These are phyloP conservation scores for Sebastes iracundus DNA, from an alignment of 2,797 vertebrate genomes.

Conservation along the genomic window DNA sequence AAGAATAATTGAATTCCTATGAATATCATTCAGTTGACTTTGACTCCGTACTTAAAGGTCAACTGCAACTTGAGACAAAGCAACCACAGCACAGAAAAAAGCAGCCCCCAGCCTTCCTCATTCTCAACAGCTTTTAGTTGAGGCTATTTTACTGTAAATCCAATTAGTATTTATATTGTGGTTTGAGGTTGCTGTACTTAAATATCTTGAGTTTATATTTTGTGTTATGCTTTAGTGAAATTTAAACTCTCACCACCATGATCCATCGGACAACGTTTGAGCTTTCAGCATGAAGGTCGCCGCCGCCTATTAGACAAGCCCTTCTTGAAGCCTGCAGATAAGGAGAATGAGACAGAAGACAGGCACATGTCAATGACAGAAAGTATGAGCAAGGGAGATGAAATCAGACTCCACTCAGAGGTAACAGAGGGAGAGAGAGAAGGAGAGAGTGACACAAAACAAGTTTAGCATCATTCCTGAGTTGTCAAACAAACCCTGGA, in stretches of 20 bases:
- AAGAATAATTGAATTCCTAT: not conserved
- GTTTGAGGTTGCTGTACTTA: not conserved
- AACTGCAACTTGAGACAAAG: slow-evolving; percentile 10
- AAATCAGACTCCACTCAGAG: slow-evolving; percentile 1
- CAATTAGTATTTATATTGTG: not conserved
- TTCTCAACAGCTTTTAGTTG: not conserved
- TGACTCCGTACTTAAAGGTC: not conserved
- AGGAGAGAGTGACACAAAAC: slow-evolving; percentile 41
- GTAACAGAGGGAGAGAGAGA: not conserved
- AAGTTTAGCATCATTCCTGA: slow-evolving; percentile 67
- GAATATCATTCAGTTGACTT: not conserved
- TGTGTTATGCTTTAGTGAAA: not conserved
- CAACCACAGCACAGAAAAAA: not conserved
- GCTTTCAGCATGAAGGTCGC: slow-evolving; percentile 39
- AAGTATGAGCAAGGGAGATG: not conserved
- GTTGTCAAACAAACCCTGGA: slow-evolving; percentile 28
- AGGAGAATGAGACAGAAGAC: slow-evolving; percentile 1
- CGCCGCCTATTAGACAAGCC: not conserved
- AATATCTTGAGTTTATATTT: not conserved
- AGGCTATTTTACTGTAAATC: not conserved
- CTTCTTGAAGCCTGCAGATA: slow-evolving; percentile 35
- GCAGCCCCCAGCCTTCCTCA: not conserved
- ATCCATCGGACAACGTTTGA: slow-evolving; percentile 65
- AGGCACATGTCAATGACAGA: not conserved
- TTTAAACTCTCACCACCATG: slow-evolving; percentile 62